phyloP scores from a whole-genome alignment of 2,113 vertebrate species.

The Speoplatyrhinus poulsoni region DNA sequence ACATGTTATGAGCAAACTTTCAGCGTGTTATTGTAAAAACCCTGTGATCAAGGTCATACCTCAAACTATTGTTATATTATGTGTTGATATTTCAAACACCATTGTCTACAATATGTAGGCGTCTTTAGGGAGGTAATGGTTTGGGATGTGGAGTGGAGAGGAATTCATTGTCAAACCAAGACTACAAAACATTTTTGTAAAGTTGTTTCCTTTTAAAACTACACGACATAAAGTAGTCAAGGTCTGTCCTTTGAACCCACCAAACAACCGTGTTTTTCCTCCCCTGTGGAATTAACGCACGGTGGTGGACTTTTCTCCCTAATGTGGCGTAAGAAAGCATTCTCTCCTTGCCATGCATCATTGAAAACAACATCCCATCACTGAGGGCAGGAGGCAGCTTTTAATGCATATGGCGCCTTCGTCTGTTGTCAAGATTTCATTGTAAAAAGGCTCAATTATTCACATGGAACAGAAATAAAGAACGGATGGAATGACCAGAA shows the following conservation, averaged over 20 bases:
- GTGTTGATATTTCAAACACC: too few species aligned
- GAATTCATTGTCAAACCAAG: too few species aligned
- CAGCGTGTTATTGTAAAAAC: too few species aligned
- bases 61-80: too few species aligned
- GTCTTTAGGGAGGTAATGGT: too few species aligned
- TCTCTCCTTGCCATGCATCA: slow-evolving; percentile 48
- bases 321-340: slow-evolving; percentile 45
- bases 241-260: neutral
- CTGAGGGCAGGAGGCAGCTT: slow-evolving; percentile 28
- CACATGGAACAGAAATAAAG: slow-evolving; percentile 44
- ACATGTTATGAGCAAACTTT: too few species aligned
- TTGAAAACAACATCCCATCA: slow-evolving; percentile 54
- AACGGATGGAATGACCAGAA: slow-evolving; percentile 25
- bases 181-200: too few species aligned
- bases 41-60: too few species aligned
- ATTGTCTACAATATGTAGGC: too few species aligned
- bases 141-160: too few species aligned
- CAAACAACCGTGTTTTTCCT: slow-evolving; percentile 1
- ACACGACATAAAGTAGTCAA: neutral
- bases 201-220: too few species aligned
- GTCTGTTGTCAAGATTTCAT: slow-evolving; percentile 66
- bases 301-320: slow-evolving; percentile 18
- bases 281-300: slow-evolving; percentile 27
- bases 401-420: slow-evolving; percentile 46
- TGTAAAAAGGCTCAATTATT: slow-evolving; percentile 60